Conservation (phyloP, 64 coral and sea anemone genomes). For the Pocillopora verrucosa region DNA sequence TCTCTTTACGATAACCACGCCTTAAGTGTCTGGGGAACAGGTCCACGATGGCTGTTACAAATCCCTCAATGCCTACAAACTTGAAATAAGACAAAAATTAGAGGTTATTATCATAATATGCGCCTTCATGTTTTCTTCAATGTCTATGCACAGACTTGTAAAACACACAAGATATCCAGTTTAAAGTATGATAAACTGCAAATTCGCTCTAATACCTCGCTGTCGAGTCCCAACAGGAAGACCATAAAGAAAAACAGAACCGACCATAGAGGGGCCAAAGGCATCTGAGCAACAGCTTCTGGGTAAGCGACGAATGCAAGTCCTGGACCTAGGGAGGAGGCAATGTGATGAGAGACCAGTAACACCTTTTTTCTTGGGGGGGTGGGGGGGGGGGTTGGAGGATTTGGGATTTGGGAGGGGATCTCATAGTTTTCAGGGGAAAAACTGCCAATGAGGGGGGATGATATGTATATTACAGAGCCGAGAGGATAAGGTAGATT, state of each 20-base stretch:
- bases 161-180: too few relatives aligned
- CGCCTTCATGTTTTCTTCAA: neutral
- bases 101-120: too few relatives aligned
- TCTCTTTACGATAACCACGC: conserved; percentile 75
- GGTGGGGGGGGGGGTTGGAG: too few relatives aligned
- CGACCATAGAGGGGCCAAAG: conserved; percentile 16
- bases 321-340: conserved; percentile 22
- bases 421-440: too few relatives aligned
- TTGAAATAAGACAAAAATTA: conserved; percentile 5
- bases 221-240: conserved; percentile 18
- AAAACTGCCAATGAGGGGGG: too few relatives aligned
- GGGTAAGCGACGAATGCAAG: conserved; percentile 39
- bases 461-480: too few relatives aligned
- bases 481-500: too few relatives aligned
- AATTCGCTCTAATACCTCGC: conserved; percentile 1
- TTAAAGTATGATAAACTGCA: neutral
- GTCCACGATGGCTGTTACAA: conserved; percentile 68
- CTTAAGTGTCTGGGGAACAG: conserved; percentile 54
- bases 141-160: neutral
- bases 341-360: neutral
- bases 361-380: too few relatives aligned
- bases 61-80: conserved; percentile 77
- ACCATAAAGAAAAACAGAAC: conserved; percentile 34
- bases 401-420: too few relatives aligned
- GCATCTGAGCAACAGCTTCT: conserved; percentile 41